A percentile compares a stretch with the other conserved stretches of the same genome.
Evolutionary conservation across 2,113 vertebrate species (phyloP).

Genomic region (Glaucomys volans): DNA sequence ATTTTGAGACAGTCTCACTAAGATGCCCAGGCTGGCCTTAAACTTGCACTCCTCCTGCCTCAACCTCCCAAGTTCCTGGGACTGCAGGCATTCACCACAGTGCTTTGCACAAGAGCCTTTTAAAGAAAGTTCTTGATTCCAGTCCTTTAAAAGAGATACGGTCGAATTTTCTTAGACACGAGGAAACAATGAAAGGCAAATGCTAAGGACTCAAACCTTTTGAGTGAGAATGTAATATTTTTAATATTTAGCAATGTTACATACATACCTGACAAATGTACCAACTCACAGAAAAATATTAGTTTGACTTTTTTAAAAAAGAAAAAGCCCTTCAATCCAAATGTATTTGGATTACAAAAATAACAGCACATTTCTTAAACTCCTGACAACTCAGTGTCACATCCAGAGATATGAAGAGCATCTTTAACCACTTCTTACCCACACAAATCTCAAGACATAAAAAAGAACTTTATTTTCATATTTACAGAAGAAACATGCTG

Average conservation of each 20-base stretch:
- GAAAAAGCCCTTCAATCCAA: conserved; percentile 76
- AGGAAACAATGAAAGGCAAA: conserved; percentile 62
- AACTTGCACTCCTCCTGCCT: background rate
- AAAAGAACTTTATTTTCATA: conserved; percentile 87
- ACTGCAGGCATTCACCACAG: background rate
- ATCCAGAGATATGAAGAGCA: conserved; percentile 77
- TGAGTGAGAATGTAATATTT: conserved; percentile 60
- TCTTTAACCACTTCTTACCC: conserved; percentile 81
- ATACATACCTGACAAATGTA: conserved; percentile 58
- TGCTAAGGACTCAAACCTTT: conserved; percentile 60
- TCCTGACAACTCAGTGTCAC: conserved; percentile 81
- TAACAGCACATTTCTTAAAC: conserved; percentile 81
- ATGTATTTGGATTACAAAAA: conserved; percentile 87
- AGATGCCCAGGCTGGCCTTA: background rate
- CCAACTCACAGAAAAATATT: conserved; percentile 76
- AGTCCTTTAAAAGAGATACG: conserved; percentile 7
- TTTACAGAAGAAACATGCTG: conserved; percentile 87
- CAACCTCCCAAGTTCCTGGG: background rate
- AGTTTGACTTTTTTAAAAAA: conserved; percentile 71
- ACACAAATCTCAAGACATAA: conserved; percentile 86
- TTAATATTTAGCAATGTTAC: conserved; percentile 60
- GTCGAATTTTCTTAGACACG: conserved; percentile 3
- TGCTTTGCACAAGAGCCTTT: background rate
- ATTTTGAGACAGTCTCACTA: background rate
- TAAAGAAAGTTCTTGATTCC: conserved; percentile 8